phyloP scores from a whole-genome alignment of 2,797 vertebrate genomes.

The Novumbra hubbsi region DNA sequence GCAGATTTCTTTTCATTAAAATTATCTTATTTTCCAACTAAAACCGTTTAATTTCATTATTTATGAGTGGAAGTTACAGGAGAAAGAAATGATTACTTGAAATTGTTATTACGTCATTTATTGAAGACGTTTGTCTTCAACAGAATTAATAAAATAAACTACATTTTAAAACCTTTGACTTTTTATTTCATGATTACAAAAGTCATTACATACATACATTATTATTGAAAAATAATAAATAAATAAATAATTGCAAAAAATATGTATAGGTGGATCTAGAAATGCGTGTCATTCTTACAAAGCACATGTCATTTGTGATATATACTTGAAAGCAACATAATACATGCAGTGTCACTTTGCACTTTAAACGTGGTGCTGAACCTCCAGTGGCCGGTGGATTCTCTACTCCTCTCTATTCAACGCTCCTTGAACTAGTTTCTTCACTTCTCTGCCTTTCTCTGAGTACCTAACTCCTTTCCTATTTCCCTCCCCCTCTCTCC shows the following conservation, averaged over 20 bases:
- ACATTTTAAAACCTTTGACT: too few species aligned
- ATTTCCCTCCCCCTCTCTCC: neutral
- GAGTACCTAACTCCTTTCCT: neutral
- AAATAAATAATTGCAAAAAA: too few species aligned
- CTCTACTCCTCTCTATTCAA: neutral
- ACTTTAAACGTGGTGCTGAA: neutral
- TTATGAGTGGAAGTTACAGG: neutral
- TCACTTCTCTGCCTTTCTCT: neutral
- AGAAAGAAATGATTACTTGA: slow-evolving; percentile 21
- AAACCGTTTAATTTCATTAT: slow-evolving; percentile 40
- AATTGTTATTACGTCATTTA: slow-evolving; percentile 40
- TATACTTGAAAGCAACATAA: neutral
- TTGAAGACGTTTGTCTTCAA: slow-evolving; percentile 45
- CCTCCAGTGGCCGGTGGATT: neutral
- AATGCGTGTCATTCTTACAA: neutral
- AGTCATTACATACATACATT: neutral
- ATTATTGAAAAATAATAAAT: too few species aligned
- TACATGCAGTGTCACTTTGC: neutral
- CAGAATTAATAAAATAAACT: slow-evolving; percentile 60
- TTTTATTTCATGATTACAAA: neutral
- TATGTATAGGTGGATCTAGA: neutral
- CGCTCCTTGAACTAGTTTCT: neutral
- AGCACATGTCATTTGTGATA: neutral
- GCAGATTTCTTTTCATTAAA: slow-evolving; percentile 20
- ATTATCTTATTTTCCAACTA: slow-evolving; percentile 36